Percentiles rank a stretch among this genome's conserved stretches.
These are phyloP conservation scores for Nesospiza acunhae DNA, from an alignment of 2,113 vertebrate species.

Conservation along the genomic window DNA sequence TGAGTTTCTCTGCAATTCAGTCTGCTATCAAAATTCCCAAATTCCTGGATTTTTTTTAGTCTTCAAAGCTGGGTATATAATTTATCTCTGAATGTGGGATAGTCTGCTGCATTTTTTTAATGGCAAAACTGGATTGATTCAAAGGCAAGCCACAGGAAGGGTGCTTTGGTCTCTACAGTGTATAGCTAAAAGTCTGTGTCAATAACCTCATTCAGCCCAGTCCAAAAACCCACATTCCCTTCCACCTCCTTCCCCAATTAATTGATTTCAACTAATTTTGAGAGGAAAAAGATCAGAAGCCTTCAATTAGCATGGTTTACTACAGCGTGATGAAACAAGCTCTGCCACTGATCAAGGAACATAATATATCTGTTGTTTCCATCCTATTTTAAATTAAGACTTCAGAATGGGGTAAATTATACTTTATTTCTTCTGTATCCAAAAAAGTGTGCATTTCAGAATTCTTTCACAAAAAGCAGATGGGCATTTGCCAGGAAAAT, in stretches of 20 bases:
- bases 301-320: background rate
- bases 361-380: background rate
- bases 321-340: background rate
- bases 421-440: background rate
- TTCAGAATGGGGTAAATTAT: background rate
- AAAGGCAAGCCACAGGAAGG: background rate
- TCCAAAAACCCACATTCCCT: background rate
- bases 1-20: background rate
- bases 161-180: background rate
- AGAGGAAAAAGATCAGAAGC: background rate
- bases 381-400: background rate
- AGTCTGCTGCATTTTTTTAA: background rate
- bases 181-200: background rate
- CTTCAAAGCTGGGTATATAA: background rate
- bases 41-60: background rate
- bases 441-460: background rate
- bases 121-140: background rate
- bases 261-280: background rate
- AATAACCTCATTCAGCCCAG: background rate
- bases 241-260: background rate
- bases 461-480: background rate
- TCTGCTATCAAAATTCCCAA: background rate
- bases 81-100: background rate
- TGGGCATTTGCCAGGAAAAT: background rate
- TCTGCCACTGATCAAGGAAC: background rate